phyloP scores from a whole-genome alignment of 2,888 invertebrate genomes.

The Euplagia quadripunctaria region DNA sequence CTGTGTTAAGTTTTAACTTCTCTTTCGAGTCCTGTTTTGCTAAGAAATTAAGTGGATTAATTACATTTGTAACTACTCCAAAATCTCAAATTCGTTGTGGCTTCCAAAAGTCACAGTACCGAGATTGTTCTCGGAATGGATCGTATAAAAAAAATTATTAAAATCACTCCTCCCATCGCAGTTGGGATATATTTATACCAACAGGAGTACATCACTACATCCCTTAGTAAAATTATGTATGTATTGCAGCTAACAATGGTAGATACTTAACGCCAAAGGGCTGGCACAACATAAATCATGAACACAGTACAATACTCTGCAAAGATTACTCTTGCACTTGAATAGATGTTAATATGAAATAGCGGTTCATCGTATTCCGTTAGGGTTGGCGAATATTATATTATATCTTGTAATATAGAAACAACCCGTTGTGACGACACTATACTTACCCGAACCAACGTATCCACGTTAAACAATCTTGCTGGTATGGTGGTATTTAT shows the following conservation, averaged over 20 bases:
- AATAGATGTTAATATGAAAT: neutral
- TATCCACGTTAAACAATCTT: no score
- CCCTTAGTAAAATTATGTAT: neutral
- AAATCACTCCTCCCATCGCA: neutral
- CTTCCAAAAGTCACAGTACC: no score
- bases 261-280: slow-evolving; percentile 3
- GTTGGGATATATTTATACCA: neutral
- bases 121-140: no score
- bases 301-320: neutral
- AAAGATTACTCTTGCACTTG: slow-evolving; percentile 4
- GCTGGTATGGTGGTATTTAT: no score
- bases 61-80: no score
- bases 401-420: no score
- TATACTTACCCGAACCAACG: neutral
- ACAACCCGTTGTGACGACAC: no score
- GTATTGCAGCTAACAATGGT: slow-evolving; percentile 2
- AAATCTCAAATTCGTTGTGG: no score
- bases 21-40: no score
- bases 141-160: no score
- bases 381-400: neutral
- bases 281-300: neutral
- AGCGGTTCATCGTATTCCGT: neutral
- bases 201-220: neutral
- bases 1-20: no score
- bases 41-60: no score